A percentile compares a stretch with the other conserved stretches of the same genome.
phyloP scores from a whole-genome alignment of 2,888 invertebrate species.

The Athalia rosae region DNA sequence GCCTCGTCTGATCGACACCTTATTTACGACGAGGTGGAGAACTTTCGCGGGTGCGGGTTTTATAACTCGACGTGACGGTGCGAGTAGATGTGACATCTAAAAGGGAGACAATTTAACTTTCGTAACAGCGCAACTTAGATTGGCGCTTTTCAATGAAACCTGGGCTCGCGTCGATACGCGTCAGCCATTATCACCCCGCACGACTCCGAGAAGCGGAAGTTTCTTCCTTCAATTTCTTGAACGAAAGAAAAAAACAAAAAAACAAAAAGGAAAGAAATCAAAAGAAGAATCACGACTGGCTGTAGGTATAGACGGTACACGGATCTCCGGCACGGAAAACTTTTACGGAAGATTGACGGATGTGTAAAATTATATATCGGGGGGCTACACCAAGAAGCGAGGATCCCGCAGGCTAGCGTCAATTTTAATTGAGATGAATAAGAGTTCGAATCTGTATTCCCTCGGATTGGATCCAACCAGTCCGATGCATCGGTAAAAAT shows the following conservation, averaged over 20 bases:
- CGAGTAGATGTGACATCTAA: background rate
- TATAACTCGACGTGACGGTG: background rate
- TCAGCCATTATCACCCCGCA: background rate
- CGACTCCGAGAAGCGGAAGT: background rate
- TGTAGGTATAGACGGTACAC: background rate
- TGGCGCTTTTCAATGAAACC: conserved; percentile 28
- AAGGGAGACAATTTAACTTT: conserved; percentile 39
- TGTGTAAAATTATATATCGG: background rate
- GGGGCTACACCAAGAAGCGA: background rate
- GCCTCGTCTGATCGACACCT: background rate
- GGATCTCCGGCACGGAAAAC: background rate
- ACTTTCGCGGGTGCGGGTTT: background rate
- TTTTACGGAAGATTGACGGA: background rate
- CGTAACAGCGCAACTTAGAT: conserved; percentile 37
- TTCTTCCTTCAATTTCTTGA: background rate
- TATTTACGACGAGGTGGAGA: too few species aligned
- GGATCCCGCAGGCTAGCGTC: background rate
- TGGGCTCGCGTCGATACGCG: conserved; percentile 22
- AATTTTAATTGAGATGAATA: background rate
- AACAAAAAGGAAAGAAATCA: too few species aligned
- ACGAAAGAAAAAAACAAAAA: too few species aligned
- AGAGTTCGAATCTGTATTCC: background rate
- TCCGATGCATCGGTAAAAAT: too few species aligned
- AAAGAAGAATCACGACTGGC: background rate
- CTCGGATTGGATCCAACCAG: too few species aligned